These are phyloP conservation scores for Apamea crenata DNA, from an alignment of 2,888 invertebrate genomes.

Conservation along the genomic window DNA sequence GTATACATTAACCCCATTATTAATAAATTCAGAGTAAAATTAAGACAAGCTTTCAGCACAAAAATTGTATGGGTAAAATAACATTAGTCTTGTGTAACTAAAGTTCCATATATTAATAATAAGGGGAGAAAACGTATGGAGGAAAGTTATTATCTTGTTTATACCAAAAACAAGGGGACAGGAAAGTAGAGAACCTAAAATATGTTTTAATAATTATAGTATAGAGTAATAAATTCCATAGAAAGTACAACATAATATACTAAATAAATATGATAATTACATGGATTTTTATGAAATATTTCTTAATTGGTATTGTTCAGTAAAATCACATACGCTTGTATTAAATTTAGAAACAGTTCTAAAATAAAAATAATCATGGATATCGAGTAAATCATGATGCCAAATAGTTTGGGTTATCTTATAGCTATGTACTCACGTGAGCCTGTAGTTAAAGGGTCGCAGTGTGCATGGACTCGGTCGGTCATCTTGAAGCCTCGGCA, in stretches of 20 bases:
- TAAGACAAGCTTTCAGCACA: neutral
- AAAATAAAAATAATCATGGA: neutral
- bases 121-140: neutral
- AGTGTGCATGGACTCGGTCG: slow-evolving; percentile 73
- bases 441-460: slow-evolving; percentile 72
- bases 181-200: neutral
- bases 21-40: neutral
- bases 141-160: neutral
- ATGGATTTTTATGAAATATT: neutral
- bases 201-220: neutral
- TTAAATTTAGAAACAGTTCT: slow-evolving; percentile 18
- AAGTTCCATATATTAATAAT: neutral
- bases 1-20: neutral
- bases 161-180: neutral
- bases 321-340: neutral
- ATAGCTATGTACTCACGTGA: slow-evolving; percentile 87
- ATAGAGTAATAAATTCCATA: neutral
- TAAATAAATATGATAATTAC: slow-evolving; percentile 19
- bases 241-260: neutral
- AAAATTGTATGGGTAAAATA: neutral
- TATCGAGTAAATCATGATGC: slow-evolving; percentile 47
- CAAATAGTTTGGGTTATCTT: slow-evolving; percentile 68
- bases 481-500: slow-evolving; percentile 80
- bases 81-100: neutral
- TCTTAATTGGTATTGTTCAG: neutral